phyloP scores from a whole-genome alignment of 2,113 vertebrate species.

The Thermophis baileyi region DNA sequence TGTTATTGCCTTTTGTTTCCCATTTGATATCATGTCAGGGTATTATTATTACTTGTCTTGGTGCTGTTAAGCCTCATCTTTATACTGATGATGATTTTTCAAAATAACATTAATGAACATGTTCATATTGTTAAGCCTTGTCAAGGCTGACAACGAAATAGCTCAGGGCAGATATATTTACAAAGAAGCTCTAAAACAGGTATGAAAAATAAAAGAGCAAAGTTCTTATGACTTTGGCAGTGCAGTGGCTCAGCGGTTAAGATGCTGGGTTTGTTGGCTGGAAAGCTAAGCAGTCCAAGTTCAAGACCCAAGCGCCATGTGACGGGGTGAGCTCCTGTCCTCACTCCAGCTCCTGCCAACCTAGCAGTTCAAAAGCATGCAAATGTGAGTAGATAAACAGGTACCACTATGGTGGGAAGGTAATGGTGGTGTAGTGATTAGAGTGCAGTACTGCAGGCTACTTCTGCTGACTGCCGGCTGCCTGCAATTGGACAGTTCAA shows the following conservation, averaged over 20 bases:
- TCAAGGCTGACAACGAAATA: neutral
- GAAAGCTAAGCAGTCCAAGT: neutral
- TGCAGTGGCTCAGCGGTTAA: neutral
- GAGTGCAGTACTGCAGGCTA: too few relatives aligned
- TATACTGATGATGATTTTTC: conserved; percentile 2
- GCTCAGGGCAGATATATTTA: neutral
- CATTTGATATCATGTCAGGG: conserved; percentile 14
- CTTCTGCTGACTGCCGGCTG: too few relatives aligned
- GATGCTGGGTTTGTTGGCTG: neutral
- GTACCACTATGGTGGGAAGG: neutral
- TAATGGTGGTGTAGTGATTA: too few relatives aligned
- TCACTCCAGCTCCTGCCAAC: neutral
- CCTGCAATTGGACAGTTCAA: too few relatives aligned
- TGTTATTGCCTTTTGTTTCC: conserved; percentile 15
- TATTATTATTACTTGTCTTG: conserved; percentile 18
- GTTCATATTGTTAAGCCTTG: conserved; percentile 12
- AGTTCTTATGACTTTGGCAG: neutral
- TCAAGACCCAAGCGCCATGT: neutral
- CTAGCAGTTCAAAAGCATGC: neutral
- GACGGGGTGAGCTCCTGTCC: neutral
- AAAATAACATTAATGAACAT: conserved; percentile 12
- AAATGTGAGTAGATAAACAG: neutral
- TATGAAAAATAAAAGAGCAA: neutral
- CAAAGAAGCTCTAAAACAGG: neutral
- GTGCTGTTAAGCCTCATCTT: neutral